These are phyloP conservation scores for Marmota flaviventris DNA, from an alignment of 2,113 vertebrate genomes.

Conservation along the genomic window DNA sequence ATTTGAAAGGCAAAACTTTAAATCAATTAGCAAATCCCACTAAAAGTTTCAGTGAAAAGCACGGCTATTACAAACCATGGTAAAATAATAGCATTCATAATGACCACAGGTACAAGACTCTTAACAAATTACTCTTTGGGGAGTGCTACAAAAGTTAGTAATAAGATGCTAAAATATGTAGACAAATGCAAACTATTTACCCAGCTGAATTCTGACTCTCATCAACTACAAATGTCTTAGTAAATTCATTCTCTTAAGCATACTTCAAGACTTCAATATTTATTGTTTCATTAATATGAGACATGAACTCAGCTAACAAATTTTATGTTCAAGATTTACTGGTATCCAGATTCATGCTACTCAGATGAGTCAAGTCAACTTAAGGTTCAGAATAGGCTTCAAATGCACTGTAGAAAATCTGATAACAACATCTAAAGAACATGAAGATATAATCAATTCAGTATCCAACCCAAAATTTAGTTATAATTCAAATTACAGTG, in stretches of 20 bases:
- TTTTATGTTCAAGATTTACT: not conserved
- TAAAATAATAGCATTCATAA: not conserved
- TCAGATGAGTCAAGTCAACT: not conserved
- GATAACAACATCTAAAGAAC: not conserved
- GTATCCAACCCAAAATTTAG: not conserved
- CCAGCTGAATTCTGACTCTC: slow-evolving; percentile 6
- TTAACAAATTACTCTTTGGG: not conserved
- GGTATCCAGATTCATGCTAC: not conserved
- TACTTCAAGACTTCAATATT: not conserved
- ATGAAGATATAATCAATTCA: not conserved
- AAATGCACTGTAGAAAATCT: not conserved
- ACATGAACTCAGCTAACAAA: not conserved
- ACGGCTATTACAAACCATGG: not conserved
- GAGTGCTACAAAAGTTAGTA: not conserved
- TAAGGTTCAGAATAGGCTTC: not conserved
- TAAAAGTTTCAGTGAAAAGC: slow-evolving; percentile 36
- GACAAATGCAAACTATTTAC: not conserved
- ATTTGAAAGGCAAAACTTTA: not conserved
- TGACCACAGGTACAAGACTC: not conserved
- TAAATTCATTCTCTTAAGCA: not conserved
- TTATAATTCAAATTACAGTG: not conserved
- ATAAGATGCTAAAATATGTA: not conserved
- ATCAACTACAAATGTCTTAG: not conserved
- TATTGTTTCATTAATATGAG: not conserved
- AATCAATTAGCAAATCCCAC: slow-evolving; percentile 4